phyloP scores from a whole-genome alignment of 1,140 invertebrate species.

The Drosophila suzukii region DNA sequence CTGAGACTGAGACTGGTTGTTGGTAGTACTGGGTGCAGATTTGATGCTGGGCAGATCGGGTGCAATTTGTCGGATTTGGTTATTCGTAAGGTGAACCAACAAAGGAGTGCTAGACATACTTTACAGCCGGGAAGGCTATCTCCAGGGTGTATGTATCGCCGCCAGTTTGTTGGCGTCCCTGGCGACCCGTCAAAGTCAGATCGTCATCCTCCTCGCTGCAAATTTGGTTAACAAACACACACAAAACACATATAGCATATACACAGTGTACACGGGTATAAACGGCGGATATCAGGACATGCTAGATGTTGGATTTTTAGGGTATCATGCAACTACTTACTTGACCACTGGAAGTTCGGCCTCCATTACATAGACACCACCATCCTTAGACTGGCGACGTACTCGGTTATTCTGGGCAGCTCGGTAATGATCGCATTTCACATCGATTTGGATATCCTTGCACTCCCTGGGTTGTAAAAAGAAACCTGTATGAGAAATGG shows the following conservation, averaged over 20 bases:
- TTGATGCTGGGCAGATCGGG: conserved; percentile 47
- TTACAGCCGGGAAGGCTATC: conserved; percentile 95
- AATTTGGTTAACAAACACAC: conserved; percentile 62
- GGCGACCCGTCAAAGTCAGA: conserved; percentile 84
- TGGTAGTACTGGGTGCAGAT: conserved; percentile 59
- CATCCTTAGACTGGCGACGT: conserved; percentile 88
- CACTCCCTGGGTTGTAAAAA: conserved; percentile 88
- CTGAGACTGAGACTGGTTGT: conserved; percentile 28
- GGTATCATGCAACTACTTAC: conserved; percentile 86
- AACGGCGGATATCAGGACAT: conserved; percentile 29
- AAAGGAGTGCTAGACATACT: conserved; percentile 88
- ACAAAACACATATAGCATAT: conserved; percentile 59
- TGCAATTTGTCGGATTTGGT: conserved; percentile 45
- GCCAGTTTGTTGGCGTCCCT: conserved; percentile 87
- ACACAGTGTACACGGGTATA: conserved; percentile 48
- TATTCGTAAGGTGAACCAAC: conserved; percentile 19
- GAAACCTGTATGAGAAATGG: not conserved
- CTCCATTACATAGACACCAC: conserved; percentile 91
- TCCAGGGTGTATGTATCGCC: conserved; percentile 94
- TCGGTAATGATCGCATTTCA: conserved; percentile 92
- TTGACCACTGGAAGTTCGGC: conserved; percentile 92
- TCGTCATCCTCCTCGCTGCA: conserved; percentile 79
- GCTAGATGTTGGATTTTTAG: conserved; percentile 5
- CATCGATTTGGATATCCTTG: conserved; percentile 94
- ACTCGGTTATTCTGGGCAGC: conserved; percentile 86